Evolutionary conservation across 2,888 invertebrate genomes (phyloP).

Genomic region (Sceliomorpha sp.): DNA sequence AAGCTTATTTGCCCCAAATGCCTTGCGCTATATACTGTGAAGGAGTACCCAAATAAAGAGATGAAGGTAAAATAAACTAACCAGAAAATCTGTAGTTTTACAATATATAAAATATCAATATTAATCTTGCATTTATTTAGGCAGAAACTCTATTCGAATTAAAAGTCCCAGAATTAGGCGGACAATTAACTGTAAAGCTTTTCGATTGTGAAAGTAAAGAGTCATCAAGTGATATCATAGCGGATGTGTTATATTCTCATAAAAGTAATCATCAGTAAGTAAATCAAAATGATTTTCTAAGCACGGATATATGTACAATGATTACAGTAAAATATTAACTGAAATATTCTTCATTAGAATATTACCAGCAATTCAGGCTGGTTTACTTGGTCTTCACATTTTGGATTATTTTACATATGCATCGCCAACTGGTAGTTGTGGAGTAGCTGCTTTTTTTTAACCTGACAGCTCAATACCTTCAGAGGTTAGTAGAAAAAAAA

Average conservation of each 20-base stretch:
- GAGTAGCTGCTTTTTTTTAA: constrained; percentile 70
- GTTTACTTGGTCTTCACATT: constrained; percentile 70
- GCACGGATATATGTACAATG: neutral
- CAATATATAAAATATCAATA: constrained; percentile 15
- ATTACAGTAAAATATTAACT: constrained; percentile 4
- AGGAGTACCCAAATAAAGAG: constrained; percentile 60
- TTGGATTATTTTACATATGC: constrained; percentile 75
- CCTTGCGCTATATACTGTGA: constrained; percentile 64
- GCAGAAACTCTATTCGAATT: constrained; percentile 62
- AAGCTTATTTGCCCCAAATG: constrained; percentile 66
- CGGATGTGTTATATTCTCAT: constrained; percentile 71
- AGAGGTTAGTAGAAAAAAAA: too few species aligned
- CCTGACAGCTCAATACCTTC: constrained; percentile 64
- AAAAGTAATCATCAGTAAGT: constrained; percentile 73
- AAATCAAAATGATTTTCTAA: constrained; percentile 2
- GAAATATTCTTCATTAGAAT: constrained; percentile 58
- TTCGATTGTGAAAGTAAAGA: constrained; percentile 72
- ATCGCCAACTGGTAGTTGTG: constrained; percentile 75
- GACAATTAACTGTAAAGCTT: constrained; percentile 66
- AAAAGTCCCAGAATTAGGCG: constrained; percentile 71
- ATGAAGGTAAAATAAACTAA: constrained; percentile 57
- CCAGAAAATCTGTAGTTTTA: constrained; percentile 5
- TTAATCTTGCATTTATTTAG: constrained; percentile 56
- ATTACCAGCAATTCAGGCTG: constrained; percentile 69
- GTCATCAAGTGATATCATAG: constrained; percentile 63